phyloP scores from a whole-genome alignment of 2,888 invertebrate species.

The Phymatocera aterrima region DNA sequence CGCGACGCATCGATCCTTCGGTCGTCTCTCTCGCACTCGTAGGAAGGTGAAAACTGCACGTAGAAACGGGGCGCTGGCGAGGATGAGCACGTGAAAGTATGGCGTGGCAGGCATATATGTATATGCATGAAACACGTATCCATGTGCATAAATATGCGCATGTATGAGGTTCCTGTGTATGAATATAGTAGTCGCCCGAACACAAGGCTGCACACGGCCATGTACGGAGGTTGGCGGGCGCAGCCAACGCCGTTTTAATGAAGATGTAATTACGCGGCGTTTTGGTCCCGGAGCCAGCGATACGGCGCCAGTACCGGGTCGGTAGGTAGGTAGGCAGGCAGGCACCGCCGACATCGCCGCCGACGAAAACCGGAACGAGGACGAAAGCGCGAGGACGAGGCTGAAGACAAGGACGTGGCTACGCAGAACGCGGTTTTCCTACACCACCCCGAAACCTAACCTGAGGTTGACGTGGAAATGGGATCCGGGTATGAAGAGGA shows the following conservation, averaged over 20 bases:
- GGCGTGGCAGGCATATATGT: constrained; percentile 3
- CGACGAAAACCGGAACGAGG: constrained; percentile 43
- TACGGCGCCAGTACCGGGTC: constrained; percentile 52
- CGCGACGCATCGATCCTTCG: constrained; percentile 72
- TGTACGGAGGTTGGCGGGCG: constrained; percentile 26
- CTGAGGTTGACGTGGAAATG: not conserved
- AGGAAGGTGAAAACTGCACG: constrained; percentile 27
- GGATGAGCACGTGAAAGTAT: constrained; percentile 42
- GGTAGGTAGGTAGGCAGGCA: no score
- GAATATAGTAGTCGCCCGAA: constrained; percentile 14
- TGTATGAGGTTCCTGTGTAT: not conserved
- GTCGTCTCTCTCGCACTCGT: constrained; percentile 46
- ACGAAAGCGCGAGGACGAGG: constrained; percentile 16
- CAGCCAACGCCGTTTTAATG: constrained; percentile 69
- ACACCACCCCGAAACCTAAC: not conserved
- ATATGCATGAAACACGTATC: not conserved
- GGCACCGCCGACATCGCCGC: not conserved
- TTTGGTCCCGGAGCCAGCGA: constrained; percentile 67
- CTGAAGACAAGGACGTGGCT: constrained; percentile 20
- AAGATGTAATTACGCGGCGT: constrained; percentile 73
- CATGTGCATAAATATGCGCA: not conserved
- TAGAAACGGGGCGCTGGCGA: constrained; percentile 33
- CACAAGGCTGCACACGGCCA: not conserved
- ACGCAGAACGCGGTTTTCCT: not conserved
- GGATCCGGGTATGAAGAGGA: not conserved